Evolutionary conservation across 2,113 vertebrate species (phyloP).

Genomic region (Meleagris gallopavo): DNA sequence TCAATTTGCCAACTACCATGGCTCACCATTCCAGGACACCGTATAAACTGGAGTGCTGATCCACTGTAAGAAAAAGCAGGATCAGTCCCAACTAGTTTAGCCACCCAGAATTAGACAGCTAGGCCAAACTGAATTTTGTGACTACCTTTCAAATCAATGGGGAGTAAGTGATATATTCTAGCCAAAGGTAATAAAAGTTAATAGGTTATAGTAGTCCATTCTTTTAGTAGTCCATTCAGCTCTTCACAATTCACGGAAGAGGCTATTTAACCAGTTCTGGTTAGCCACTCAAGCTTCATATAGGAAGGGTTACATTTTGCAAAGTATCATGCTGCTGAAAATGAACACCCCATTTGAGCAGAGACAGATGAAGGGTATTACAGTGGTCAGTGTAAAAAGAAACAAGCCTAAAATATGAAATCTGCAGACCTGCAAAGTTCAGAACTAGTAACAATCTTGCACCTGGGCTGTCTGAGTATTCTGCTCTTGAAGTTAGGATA

Average conservation of each 20-base stretch:
- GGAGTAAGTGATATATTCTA: neutral
- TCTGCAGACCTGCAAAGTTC: neutral
- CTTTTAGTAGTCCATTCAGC: neutral
- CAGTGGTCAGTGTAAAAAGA: neutral
- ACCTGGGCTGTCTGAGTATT: neutral
- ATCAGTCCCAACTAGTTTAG: neutral
- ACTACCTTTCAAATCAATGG: neutral
- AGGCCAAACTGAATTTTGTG: neutral
- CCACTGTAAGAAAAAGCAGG: neutral
- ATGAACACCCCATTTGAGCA: neutral
- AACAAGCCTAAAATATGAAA: constrained; percentile 5
- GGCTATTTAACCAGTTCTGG: neutral
- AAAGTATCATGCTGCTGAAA: neutral
- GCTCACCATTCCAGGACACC: neutral
- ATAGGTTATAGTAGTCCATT: neutral
- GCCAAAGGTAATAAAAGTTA: neutral
- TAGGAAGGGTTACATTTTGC: neutral
- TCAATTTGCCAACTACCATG: neutral
- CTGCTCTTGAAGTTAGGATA: neutral
- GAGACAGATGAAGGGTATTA: neutral
- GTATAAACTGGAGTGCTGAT: neutral
- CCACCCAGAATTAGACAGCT: neutral
- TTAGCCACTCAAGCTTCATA: neutral
- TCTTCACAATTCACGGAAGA: neutral
- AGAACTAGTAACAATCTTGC: neutral